Conservation (phyloP, 2,888 invertebrate species). For the Philonicus albiceps region DNA sequence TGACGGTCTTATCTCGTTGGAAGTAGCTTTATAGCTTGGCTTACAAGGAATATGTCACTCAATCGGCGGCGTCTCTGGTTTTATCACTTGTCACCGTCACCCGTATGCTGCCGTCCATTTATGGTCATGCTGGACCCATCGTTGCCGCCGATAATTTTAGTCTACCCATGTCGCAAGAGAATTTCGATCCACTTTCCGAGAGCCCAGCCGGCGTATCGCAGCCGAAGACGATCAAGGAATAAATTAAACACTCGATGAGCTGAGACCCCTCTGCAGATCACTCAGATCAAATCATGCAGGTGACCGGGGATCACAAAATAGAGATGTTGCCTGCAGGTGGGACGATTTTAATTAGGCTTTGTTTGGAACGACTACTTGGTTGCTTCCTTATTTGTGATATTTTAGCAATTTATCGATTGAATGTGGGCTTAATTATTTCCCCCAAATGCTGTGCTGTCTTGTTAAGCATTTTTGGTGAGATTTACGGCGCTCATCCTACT, state of each 20-base stretch:
- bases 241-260: background rate
- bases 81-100: background rate
- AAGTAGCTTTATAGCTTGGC: background rate
- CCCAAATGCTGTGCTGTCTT: background rate
- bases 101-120: background rate
- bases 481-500: background rate
- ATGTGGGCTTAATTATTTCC: background rate
- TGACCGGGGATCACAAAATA: background rate
- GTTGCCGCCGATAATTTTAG: background rate
- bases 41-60: slow-evolving; percentile 10
- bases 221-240: background rate
- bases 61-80: background rate
- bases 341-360: slow-evolving; percentile 34
- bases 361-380: background rate
- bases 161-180: background rate
- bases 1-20: slow-evolving; percentile 2
- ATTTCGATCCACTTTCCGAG: background rate
- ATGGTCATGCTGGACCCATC: background rate
- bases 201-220: background rate
- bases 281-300: background rate
- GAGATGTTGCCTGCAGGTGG: background rate
- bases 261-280: background rate
- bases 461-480: background rate
- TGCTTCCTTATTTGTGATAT: background rate
- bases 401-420: background rate